phyloP scores from a whole-genome alignment of 2,113 vertebrate genomes.

The Suricata suricatta region DNA sequence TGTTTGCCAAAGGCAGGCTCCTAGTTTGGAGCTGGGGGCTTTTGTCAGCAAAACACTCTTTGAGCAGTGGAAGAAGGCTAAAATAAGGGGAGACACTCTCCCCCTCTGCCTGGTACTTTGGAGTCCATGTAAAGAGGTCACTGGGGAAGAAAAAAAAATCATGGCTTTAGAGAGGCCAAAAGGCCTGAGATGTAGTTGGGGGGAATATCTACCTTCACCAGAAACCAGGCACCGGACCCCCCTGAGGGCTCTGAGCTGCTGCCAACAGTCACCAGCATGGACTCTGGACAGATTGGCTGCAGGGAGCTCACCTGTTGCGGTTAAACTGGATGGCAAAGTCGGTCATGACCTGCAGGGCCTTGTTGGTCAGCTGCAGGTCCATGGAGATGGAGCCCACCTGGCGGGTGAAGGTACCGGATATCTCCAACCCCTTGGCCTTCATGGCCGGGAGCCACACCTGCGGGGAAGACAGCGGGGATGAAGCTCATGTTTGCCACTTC shows the following conservation, averaged over 20 bases:
- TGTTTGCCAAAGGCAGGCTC: neutral
- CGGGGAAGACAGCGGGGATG: neutral
- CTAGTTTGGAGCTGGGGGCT: neutral
- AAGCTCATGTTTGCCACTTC: neutral
- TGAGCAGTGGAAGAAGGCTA: neutral
- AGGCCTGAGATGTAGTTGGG: neutral
- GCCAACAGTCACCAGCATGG: neutral
- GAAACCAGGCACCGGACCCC: neutral
- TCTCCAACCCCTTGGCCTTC: slow-evolving; percentile 98
- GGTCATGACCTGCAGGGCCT: slow-evolving; percentile 97
- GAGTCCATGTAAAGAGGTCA: neutral
- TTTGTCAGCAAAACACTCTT: neutral
- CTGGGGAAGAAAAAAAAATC: neutral
- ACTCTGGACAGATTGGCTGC: fast-evolving
- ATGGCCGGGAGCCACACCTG: slow-evolving; percentile 97
- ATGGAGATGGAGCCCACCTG: slow-evolving; percentile 95
- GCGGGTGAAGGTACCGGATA: slow-evolving; percentile 94
- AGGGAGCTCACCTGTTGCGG: slow-evolving; percentile 92
- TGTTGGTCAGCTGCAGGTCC: slow-evolving; percentile 96
- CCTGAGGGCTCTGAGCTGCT: fast-evolving
- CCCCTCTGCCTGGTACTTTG: neutral
- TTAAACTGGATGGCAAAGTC: slow-evolving; percentile 99
- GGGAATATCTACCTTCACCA: neutral
- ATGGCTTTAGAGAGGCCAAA: neutral
- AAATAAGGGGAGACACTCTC: neutral